Conservation (phyloP, 2,113 vertebrate species). For the Zingel zingel region DNA sequence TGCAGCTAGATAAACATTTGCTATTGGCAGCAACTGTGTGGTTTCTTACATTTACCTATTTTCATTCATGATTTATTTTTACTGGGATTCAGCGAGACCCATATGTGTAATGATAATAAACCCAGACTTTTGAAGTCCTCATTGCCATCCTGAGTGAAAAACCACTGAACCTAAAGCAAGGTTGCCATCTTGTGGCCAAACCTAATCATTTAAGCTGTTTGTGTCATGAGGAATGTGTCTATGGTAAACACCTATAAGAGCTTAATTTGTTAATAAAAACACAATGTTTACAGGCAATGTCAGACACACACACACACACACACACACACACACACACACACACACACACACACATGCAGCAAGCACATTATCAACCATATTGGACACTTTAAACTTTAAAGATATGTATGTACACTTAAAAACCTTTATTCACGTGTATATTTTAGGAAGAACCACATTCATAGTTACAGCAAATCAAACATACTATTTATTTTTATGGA, state of each 20-base stretch:
- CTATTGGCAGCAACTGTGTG: background rate
- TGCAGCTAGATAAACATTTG: conserved; percentile 11
- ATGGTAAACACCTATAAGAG: background rate
- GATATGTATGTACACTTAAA: background rate
- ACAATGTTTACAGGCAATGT: background rate
- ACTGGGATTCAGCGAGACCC: background rate
- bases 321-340: background rate
- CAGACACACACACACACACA: background rate
- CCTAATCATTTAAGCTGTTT: background rate
- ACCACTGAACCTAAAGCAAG: conserved; percentile 30
- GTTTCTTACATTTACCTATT: conserved; percentile 13
- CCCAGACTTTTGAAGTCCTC: background rate
- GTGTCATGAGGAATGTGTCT: background rate
- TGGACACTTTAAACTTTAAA: background rate
- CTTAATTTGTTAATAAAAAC: background rate
- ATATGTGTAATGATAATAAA: conserved; percentile 8
- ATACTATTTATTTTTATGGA: conserved; percentile 9
- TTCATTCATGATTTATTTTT: conserved; percentile 22
- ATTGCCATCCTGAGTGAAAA: background rate
- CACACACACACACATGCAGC: background rate
- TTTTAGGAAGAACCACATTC: background rate
- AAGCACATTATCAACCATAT: background rate
- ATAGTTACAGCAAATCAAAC: background rate
- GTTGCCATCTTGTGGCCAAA: conserved; percentile 72
- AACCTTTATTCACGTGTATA: background rate